Base-by-base conservation (phyloP, 2,797 vertebrate species). In the Cryptoblepharus egeriae region DNA sequence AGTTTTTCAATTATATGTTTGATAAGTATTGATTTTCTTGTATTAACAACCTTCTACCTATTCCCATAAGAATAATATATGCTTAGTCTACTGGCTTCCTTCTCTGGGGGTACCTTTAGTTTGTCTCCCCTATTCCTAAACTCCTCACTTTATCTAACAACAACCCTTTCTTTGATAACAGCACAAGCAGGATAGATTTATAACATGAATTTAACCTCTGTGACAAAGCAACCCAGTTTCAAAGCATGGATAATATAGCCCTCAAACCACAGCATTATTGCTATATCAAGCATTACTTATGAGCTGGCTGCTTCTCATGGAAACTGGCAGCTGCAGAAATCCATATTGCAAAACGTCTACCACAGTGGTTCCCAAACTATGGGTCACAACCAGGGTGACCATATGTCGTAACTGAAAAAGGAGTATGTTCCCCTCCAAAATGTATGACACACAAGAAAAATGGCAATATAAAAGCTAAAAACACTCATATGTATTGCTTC, bases 261-360 rank as follows among this genome's bases (percentile, higher is more conserved):
- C 24, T 0, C n/a, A 30, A 72, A 87, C 64, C 3, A 10, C 87
- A 67, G 87, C 85, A 63, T 61, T 80, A 63, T 18, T 12, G 12
- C 86, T 73, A 0, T 0, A 35, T 5, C 76, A 74, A 0, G 28
- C 16, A 77, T 75, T 78, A 60, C 77, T 85, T 45, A 49, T 79
- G 1, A 77, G 0, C 26, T 6, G 5, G 3, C 28, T 57, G 20
- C 16, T 0, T 80, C 70, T 65, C 78, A 20, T 60, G 4, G 88
- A 82, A 45, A 22, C 15, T 52, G 35, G 0, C 18, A 7, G 77
- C 72, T 80, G 81, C 39, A 70, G 24, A 70, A 75, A 18, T 2
- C 52, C 75, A 37, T 70, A 63, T 49, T 1, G 1, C 9, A 2
- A 37, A 74, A 49, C 13, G 5, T 75, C 80, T 11, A 75, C 60